Evolutionary conservation across 2,797 vertebrate genomes (phyloP), one percentile per base, ranked within the genome.

Genomic region (Clarias pachynema): DNA sequence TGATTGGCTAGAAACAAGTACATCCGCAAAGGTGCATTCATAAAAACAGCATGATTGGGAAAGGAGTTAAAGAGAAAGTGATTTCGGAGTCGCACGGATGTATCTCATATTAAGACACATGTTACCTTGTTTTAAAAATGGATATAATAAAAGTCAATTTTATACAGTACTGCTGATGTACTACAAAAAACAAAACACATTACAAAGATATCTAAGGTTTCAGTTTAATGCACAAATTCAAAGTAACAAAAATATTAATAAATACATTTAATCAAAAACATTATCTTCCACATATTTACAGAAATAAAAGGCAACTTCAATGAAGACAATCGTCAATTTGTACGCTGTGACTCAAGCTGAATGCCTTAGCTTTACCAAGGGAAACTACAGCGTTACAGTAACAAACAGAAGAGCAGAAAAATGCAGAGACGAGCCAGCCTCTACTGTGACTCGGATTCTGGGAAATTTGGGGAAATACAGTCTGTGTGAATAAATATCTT

Each of bases 381-480:
- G 60, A 26, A 79, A 79, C 37, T 18, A 44, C n/a, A 49, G 60
- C 18, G 37, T 79, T 65, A 53, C 57, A 53, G 40, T 49, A 63
- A 49, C 26, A 22, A 65, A 31, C 24, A 24, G 7, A 29, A 70
- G 16, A 6, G 74, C 37, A 24, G 44, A 60, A 31, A n/a, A 79
- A 29, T 56, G 37, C 66, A 31, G 26, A 31, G 10, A n/a, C 56
- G 20, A 70, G 56, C 31, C 63, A n/a, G 10, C 40, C 40, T 31
- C 40, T 72, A 20, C 20, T 73, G 20, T 22, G 5, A 16, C 63
- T 31, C n/a, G 20, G 53, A 53, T 86, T 77, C 72, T 53, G 63
- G 85, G 85, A 83, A 83, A 53, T 69, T 60, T 59, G 14, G 49
- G 80, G 80, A 57, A 86, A 78, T 69, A 59, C 73, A 62, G 65